These are phyloP conservation scores for Leptopilina clavipes DNA, from an alignment of 1,140 invertebrate genomes.

Conservation along the genomic window DNA sequence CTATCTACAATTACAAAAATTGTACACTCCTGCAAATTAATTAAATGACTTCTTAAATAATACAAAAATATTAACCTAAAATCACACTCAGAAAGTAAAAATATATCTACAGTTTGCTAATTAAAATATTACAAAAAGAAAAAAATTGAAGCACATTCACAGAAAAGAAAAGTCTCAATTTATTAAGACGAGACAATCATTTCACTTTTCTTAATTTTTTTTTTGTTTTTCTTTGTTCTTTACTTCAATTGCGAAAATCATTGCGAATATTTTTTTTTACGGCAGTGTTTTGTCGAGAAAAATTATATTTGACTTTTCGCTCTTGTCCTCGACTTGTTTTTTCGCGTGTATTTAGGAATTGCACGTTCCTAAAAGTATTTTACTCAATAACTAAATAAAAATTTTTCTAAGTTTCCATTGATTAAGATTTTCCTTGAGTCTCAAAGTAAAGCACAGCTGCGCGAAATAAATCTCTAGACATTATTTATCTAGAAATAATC, in stretches of 20 bases:
- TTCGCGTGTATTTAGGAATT: conserved; percentile 40
- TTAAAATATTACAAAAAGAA: conserved; percentile 10
- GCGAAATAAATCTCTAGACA: background rate
- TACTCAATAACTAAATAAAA: conserved; percentile 6
- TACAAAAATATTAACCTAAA: conserved; percentile 60
- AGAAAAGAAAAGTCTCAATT: conserved; percentile 7
- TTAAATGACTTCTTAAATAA: conserved; percentile 49
- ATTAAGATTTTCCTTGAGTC: background rate
- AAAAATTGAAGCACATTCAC: background rate
- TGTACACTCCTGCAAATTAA: conserved; percentile 33
- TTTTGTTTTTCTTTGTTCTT: conserved; percentile 21
- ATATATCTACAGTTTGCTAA: background rate
- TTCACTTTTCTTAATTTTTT: background rate
- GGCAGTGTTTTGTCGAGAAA: conserved; percentile 36
- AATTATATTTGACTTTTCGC: background rate
- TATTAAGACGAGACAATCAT: background rate
- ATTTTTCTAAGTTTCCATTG: background rate
- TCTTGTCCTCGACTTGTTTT: background rate
- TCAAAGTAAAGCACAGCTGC: conserved; percentile 14
- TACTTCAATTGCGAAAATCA: conserved; percentile 23
- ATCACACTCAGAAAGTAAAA: conserved; percentile 71
- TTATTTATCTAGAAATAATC: background rate
- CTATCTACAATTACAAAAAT: conserved; percentile 2
- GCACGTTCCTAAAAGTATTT: conserved; percentile 44
- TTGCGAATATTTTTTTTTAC: conserved; percentile 29